Conservation (phyloP, 1,140 invertebrate genomes). For the Cyphomyrmex costatus region DNA sequence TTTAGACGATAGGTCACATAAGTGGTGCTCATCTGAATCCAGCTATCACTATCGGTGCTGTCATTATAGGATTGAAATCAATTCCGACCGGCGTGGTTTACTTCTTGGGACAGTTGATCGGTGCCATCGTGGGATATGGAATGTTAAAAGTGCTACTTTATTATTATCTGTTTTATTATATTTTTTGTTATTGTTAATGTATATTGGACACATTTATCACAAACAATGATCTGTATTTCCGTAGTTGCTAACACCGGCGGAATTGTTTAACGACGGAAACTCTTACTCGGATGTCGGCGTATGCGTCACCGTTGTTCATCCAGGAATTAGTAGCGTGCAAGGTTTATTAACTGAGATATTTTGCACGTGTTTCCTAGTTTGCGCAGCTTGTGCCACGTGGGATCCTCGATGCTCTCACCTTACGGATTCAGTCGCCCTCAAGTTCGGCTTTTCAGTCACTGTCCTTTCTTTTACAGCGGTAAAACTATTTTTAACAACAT, state of each 20-base stretch:
- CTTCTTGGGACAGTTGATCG: conserved; percentile 90
- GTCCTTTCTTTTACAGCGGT: conserved; percentile 88
- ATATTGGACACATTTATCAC: background rate
- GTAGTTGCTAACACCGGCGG: conserved; percentile 85
- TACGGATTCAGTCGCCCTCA: conserved; percentile 88
- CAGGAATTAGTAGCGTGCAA: conserved; percentile 83
- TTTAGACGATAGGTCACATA: conserved; percentile 90
- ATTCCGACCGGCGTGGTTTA: conserved; percentile 91
- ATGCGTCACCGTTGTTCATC: conserved; percentile 89
- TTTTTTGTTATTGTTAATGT: background rate
- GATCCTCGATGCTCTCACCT: conserved; percentile 88
- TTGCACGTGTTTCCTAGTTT: conserved; percentile 88
- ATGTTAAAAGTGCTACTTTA: conserved; percentile 86
- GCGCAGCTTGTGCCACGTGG: conserved; percentile 90
- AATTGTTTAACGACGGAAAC: conserved; percentile 78
- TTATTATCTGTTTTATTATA: background rate
- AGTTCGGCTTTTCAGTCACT: conserved; percentile 89
- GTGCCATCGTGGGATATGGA: conserved; percentile 90
- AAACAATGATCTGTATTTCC: background rate
- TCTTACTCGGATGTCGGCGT: conserved; percentile 80
- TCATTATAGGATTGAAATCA: conserved; percentile 89
- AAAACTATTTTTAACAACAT: conserved; percentile 43
- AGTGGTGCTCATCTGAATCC: conserved; percentile 93
- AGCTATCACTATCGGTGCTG: conserved; percentile 91
- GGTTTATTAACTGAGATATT: conserved; percentile 88